Base-by-base conservation (phyloP, 2,888 invertebrate genomes). In the Gymnosoma rotundatum region DNA sequence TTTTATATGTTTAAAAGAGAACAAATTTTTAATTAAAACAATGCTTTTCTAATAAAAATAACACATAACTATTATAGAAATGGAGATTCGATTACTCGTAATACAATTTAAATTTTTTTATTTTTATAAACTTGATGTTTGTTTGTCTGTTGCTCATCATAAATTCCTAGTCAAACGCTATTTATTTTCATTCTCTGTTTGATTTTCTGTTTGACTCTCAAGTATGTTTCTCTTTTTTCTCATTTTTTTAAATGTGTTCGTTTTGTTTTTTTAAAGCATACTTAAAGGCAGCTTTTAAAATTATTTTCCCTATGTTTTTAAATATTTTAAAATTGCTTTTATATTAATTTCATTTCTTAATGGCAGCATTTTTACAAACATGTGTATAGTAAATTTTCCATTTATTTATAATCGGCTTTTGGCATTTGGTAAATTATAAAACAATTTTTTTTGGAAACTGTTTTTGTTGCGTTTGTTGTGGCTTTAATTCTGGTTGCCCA, bases 381-480 rank as follows among this genome's bases (percentile, higher is more conserved):
- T 45, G 18, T 32, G 9, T 38, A 32, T 25, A 73, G 38, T 52
- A n/a, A 61, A 73, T 61, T 52, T 73, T 36, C 12, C 4, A 52
- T 61, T 50, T 72, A 12, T 21, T 61, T 50, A n/a, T 73, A 73
- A 73, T 73, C 61, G 50, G 61, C 50, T 61, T 73, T 61, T n/a
- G 21, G 20, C 25, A 38, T 52, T 73, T 61, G 32, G 61, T 50
- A 61, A n/a, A 25, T 50, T 52, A 61, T 9, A 48, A 61, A 50
- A n/a, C n/a, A 61, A 32, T 16, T 52, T n/a, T 38, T 52, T 69
- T 21, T 42, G 0, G n/a, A 12, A 12, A 14, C 4, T 38, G 16
- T 10, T 69, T 54, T 25, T 45, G 12, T 70, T 36, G 20, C 61
- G 12, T 61, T 20, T 52, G 20, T 16, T 73, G 61, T 61, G 52